phyloP scores from a whole-genome alignment of 2,888 invertebrate species.

The Altica lythri region DNA sequence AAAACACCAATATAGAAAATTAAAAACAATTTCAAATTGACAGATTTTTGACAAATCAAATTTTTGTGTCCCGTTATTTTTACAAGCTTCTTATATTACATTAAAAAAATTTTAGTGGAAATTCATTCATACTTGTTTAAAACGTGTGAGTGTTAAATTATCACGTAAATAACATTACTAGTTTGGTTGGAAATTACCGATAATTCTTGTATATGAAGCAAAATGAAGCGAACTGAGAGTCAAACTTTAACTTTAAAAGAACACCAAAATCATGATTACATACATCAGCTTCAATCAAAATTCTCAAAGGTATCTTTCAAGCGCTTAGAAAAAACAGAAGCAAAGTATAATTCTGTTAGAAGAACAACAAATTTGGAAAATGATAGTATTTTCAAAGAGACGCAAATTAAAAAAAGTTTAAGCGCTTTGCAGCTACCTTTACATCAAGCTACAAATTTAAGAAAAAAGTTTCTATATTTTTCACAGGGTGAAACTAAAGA shows the following conservation, averaged over 20 bases:
- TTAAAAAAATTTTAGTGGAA: no score
- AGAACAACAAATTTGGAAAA: background rate
- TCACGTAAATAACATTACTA: no score
- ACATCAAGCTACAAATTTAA: background rate
- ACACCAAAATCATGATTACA: slow-evolving; percentile 6
- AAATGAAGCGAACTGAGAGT: slow-evolving; percentile 7
- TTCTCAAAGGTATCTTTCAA: background rate
- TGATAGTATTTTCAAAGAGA: background rate
- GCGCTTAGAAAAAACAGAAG: background rate
- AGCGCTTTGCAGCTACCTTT: background rate
- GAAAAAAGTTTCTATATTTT: slow-evolving; percentile 1
- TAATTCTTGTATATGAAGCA: no score
- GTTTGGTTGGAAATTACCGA: no score
- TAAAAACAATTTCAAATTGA: no score
- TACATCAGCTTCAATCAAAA: background rate
- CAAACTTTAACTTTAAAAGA: background rate
- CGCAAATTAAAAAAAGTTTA: background rate
- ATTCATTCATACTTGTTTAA: no score
- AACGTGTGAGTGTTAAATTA: no score
- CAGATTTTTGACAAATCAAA: no score
- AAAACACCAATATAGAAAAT: no score
- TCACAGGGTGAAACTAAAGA: slow-evolving; percentile 2
- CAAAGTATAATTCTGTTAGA: background rate
- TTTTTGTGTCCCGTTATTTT: no score
- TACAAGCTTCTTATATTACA: no score